phyloP scores from a whole-genome alignment of 1,140 invertebrate genomes.

The Hestina assimilis region DNA sequence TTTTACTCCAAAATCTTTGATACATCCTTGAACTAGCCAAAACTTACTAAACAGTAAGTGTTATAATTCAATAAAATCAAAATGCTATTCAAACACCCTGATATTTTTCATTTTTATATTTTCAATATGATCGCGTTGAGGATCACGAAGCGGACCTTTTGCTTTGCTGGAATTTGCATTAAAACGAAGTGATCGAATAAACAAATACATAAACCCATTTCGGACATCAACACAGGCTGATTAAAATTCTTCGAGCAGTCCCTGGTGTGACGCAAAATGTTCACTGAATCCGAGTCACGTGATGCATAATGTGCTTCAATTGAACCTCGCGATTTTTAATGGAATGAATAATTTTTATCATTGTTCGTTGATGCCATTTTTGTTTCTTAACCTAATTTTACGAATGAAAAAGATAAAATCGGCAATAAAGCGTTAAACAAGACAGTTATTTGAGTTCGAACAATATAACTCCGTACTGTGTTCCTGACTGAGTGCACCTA shows the following conservation, averaged over 20 bases:
- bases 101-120: conserved; percentile 4
- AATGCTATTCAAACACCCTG: not conserved
- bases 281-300: conserved; percentile 33
- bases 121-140: conserved; percentile 1
- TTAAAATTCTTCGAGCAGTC: conserved; percentile 39
- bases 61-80: not conserved
- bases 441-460: not conserved
- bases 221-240: conserved; percentile 31
- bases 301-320: conserved; percentile 27
- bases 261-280: conserved; percentile 25
- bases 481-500: conserved; percentile 24
- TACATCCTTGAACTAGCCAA: too few species aligned
- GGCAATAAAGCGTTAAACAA: too few species aligned
- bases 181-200: conserved; percentile 34
- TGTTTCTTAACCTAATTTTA: too few species aligned
- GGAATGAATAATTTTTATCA: not conserved
- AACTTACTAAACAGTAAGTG: too few species aligned
- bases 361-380: not conserved
- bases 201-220: conserved; percentile 42
- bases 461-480: conserved; percentile 1
- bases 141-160: conserved; percentile 19
- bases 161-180: conserved; percentile 13
- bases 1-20: too few species aligned
- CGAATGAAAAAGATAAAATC: too few species aligned
- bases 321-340: conserved; percentile 3